Percentiles rank a stretch among this genome's conserved stretches.
phyloP scores from a whole-genome alignment of 2,888 invertebrate species.

The Malachius bipustulatus region DNA sequence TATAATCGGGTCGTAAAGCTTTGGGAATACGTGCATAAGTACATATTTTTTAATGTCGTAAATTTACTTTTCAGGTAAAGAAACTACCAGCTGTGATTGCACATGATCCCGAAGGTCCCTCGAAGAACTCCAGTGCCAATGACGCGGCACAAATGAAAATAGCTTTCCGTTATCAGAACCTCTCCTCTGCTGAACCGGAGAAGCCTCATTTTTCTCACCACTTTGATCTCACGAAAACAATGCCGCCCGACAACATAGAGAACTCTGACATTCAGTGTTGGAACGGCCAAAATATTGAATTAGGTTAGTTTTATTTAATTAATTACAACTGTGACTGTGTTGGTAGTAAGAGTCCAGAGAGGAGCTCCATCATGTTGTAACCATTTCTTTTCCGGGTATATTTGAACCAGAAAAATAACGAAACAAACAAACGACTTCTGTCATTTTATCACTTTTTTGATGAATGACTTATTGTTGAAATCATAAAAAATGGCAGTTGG shows the following conservation, averaged over 20 bases:
- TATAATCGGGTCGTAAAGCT: too few species aligned
- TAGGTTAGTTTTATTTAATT: conserved; percentile 16
- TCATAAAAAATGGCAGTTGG: too few species aligned
- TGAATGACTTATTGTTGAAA: conserved; percentile 4
- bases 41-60: too few species aligned
- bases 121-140: conserved; percentile 15
- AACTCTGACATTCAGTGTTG: conserved; percentile 48
- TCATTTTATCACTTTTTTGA: too few species aligned
- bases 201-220: conserved; percentile 57
- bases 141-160: conserved; percentile 61
- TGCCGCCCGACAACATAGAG: conserved; percentile 47
- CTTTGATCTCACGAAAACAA: conserved; percentile 68
- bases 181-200: conserved; percentile 42
- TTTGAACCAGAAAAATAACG: too few species aligned
- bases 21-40: too few species aligned
- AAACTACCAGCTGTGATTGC: conserved; percentile 45
- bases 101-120: conserved; percentile 31
- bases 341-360: too few species aligned
- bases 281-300: conserved; percentile 32
- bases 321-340: too few species aligned
- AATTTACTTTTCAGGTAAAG: conserved; percentile 38
- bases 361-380: too few species aligned
- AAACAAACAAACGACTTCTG: too few species aligned
- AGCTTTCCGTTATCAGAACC: conserved; percentile 81
- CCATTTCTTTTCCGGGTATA: too few species aligned